Percentiles rank a stretch among this genome's conserved stretches.
These are phyloP conservation scores for Nesogale talazaci DNA, from an alignment of 2,113 vertebrate genomes.

Conservation along the genomic window DNA sequence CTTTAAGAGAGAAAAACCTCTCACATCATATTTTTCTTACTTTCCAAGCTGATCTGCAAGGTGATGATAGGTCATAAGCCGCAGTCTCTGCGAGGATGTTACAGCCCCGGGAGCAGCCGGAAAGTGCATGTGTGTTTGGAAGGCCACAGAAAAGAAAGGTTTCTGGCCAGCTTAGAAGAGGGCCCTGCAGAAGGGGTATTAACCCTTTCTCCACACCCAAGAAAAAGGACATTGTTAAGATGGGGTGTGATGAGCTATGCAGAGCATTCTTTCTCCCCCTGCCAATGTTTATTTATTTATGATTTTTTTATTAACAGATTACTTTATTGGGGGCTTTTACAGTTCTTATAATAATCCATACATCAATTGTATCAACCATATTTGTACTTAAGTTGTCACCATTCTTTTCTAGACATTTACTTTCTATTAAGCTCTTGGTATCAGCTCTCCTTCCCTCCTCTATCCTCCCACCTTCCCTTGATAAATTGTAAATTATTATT, in stretches of 20 bases:
- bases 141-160: constrained; percentile 67
- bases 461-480: too few species aligned
- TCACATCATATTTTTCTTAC: constrained; percentile 72
- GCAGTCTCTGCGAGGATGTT: constrained; percentile 69
- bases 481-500: too few species aligned
- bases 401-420: too few species aligned
- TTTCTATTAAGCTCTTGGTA: too few species aligned
- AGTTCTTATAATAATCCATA: too few species aligned
- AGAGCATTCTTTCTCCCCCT: background rate
- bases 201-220: constrained; percentile 63
- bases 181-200: constrained; percentile 37
- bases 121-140: constrained; percentile 73
- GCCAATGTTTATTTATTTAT: too few species aligned
- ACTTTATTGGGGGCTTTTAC: too few species aligned
- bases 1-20: constrained; percentile 70
- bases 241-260: background rate
- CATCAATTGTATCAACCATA: too few species aligned
- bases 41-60: constrained; percentile 69
- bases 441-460: too few species aligned
- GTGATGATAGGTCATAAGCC: constrained; percentile 71
- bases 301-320: too few species aligned
- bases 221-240: background rate
- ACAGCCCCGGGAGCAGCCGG: constrained; percentile 46
- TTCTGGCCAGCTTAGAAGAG: background rate
- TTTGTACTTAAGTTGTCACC: too few species aligned